A percentile compares a stretch with the other conserved stretches of the same genome.
These are phyloP conservation scores for Amblyjoppa fuscipennis DNA, from an alignment of 2,888 invertebrate species.

Conservation along the genomic window DNA sequence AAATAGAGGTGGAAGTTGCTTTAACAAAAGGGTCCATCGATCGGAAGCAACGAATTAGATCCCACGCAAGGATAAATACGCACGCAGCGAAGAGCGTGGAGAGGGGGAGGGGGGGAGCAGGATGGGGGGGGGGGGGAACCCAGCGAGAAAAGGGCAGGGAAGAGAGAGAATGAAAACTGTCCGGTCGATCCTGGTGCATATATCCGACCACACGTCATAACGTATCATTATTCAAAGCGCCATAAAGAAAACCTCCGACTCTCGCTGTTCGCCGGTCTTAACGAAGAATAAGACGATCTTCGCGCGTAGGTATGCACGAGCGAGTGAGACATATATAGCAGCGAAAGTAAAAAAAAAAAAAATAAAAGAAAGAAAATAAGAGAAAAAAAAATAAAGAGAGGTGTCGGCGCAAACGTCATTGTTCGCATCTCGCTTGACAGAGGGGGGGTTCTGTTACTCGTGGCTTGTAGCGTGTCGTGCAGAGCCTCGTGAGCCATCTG, in stretches of 20 bases:
- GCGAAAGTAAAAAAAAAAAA: slow-evolving; percentile 62
- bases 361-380: slow-evolving; percentile 66
- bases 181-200: slow-evolving; percentile 60
- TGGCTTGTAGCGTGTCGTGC: slow-evolving; percentile 22
- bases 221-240: slow-evolving; percentile 78
- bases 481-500: slow-evolving; percentile 56
- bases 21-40: slow-evolving; percentile 20
- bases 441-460: slow-evolving; percentile 14
- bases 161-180: slow-evolving; percentile 56
- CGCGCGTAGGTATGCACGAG: slow-evolving; percentile 62
- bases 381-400: slow-evolving; percentile 61
- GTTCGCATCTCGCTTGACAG: slow-evolving; percentile 36
- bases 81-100: slow-evolving; percentile 39
- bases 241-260: slow-evolving; percentile 71
- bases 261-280: slow-evolving; percentile 49
- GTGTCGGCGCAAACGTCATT: slow-evolving; percentile 42
- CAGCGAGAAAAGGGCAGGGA: slow-evolving; percentile 27
- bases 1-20: slow-evolving; percentile 1
- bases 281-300: slow-evolving; percentile 53
- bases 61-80: slow-evolving; percentile 57
- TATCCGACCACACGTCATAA: slow-evolving; percentile 68
- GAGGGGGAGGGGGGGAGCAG: slow-evolving; percentile 32
- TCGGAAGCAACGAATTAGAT: slow-evolving; percentile 64
- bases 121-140: slow-evolving; percentile 7
- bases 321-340: slow-evolving; percentile 72